Percentiles rank a stretch among this genome's conserved stretches.
phyloP scores from a whole-genome alignment of 2,797 vertebrate genomes.

The Dermochelys coriacea region DNA sequence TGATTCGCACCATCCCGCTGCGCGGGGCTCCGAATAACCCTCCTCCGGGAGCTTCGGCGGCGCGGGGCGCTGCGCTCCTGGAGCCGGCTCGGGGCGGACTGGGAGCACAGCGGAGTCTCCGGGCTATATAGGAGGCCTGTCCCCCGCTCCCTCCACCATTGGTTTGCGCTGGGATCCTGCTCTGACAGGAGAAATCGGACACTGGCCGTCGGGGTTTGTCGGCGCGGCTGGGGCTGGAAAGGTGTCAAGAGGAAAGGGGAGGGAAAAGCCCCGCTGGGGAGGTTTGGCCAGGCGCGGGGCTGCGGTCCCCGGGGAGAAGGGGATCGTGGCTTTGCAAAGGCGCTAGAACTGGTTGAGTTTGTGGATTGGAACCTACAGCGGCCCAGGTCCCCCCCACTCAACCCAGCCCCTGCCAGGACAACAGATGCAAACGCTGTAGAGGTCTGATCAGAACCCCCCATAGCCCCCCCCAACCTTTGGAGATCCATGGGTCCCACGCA shows the following conservation, averaged over 20 bases:
- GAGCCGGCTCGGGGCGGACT: neutral
- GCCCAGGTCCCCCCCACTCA: too few relatives aligned
- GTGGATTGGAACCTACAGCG: neutral
- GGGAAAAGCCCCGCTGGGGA: conserved; percentile 26
- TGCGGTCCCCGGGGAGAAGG: conserved; percentile 23
- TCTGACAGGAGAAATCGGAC: neutral
- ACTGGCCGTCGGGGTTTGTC: neutral
- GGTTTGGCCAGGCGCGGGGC: neutral
- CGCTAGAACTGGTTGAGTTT: conserved; percentile 54
- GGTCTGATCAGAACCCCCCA: too few relatives aligned
- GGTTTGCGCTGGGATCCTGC: neutral
- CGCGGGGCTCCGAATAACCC: neutral
- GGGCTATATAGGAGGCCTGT: conserved; percentile 56
- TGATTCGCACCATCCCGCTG: conserved; percentile 24
- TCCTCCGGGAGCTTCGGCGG: neutral
- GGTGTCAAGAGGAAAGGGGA: conserved; percentile 31
- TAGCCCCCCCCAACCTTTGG: too few relatives aligned
- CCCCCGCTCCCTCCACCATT: neutral
- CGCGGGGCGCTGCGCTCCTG: neutral
- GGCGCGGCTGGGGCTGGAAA: neutral
- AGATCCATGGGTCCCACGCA: too few relatives aligned
- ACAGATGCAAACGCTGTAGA: too few relatives aligned
- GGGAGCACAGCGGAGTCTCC: neutral
- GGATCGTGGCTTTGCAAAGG: conserved; percentile 36
- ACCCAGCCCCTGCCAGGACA: too few relatives aligned